Evolutionary conservation across 2,888 invertebrate genomes (phyloP).

Genomic region (Philereme transversata): DNA sequence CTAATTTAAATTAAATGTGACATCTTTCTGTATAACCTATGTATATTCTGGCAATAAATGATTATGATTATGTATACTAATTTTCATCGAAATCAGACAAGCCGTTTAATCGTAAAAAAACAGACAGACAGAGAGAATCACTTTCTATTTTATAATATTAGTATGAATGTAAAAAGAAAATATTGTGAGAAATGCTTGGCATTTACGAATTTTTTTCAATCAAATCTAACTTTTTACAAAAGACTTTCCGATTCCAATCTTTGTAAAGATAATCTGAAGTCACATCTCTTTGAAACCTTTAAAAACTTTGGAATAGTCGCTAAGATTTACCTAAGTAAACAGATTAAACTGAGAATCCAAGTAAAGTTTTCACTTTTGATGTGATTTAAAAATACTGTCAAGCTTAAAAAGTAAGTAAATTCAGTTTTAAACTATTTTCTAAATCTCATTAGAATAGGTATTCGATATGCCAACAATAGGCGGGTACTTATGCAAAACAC

Average conservation of each 20-base stretch:
- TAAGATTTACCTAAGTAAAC: slow-evolving; percentile 17
- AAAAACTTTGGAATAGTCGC: slow-evolving; percentile 16
- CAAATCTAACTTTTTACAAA: slow-evolving; percentile 15
- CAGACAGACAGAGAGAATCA: too few species aligned
- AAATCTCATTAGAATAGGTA: slow-evolving; percentile 28
- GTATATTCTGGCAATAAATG: too few species aligned
- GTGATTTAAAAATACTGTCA: background rate
- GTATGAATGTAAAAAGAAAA: too few species aligned
- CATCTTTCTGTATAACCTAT: too few species aligned
- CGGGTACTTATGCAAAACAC: slow-evolving; percentile 35
- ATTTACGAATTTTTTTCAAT: background rate
- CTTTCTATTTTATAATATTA: too few species aligned
- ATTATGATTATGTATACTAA: too few species aligned
- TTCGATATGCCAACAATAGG: slow-evolving; percentile 21
- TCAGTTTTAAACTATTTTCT: background rate
- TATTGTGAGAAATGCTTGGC: background rate
- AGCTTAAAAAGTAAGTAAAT: background rate
- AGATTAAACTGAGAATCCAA: slow-evolving; percentile 19
- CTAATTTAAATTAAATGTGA: too few species aligned
- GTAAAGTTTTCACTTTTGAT: slow-evolving; percentile 13
- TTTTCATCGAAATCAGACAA: too few species aligned
- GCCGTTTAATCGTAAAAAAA: too few species aligned
- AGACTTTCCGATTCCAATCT: slow-evolving; percentile 20
- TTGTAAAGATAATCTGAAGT: slow-evolving; percentile 15
- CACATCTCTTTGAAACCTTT: slow-evolving; percentile 14